These are phyloP conservation scores for Dysmachus trigonus DNA, from an alignment of 2,888 invertebrate species.

Conservation along the genomic window DNA sequence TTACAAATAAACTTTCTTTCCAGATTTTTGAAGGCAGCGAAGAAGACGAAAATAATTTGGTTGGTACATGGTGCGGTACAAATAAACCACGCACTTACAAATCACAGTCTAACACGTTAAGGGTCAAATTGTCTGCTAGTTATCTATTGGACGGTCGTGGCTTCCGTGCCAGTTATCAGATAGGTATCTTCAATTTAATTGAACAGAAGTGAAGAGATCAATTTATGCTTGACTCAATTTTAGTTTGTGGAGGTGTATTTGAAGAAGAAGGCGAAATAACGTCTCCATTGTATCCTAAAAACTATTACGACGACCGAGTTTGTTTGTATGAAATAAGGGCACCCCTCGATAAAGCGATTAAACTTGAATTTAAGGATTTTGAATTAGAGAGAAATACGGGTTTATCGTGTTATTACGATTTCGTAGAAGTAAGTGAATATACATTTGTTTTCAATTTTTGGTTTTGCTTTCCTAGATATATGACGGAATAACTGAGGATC, in stretches of 20 bases:
- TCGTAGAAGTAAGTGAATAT: conserved; percentile 65
- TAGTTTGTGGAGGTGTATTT: conserved; percentile 73
- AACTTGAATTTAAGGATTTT: conserved; percentile 73
- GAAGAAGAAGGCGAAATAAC: conserved; percentile 71
- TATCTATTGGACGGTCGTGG: conserved; percentile 63
- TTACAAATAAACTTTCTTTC: conserved; percentile 46
- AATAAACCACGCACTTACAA: conserved; percentile 69
- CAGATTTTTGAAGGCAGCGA: conserved; percentile 73
- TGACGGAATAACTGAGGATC: conserved; percentile 72
- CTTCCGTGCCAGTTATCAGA: conserved; percentile 70
- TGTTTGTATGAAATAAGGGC: conserved; percentile 75
- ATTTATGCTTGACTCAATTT: conserved; percentile 47
- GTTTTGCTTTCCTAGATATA: conserved; percentile 61
- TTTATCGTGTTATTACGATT: conserved; percentile 70
- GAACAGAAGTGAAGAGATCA: not conserved
- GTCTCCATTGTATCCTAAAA: conserved; percentile 76
- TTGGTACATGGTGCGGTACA: conserved; percentile 81
- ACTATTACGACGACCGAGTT: conserved; percentile 69
- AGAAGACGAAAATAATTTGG: conserved; percentile 68
- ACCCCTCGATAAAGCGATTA: conserved; percentile 72
- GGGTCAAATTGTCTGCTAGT: conserved; percentile 72
- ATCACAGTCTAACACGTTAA: conserved; percentile 69
- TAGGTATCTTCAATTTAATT: conserved; percentile 58
- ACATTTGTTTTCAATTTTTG: not conserved
- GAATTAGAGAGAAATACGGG: conserved; percentile 67